These are phyloP conservation scores for Kryphioiulus occultus DNA, from an alignment of 2,888 invertebrate species.

Conservation along the genomic window DNA sequence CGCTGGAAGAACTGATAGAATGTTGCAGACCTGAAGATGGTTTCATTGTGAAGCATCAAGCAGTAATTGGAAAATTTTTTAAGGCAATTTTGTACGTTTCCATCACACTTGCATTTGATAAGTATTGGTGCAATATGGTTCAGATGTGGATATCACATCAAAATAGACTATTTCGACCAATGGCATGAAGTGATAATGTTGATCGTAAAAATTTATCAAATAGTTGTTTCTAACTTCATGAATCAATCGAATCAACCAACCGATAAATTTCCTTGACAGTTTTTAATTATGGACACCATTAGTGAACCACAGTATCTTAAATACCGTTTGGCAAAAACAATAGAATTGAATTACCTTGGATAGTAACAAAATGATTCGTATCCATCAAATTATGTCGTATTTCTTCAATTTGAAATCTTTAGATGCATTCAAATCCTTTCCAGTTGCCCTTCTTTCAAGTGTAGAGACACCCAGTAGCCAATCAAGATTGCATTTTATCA, in stretches of 20 bases:
- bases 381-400: neutral
- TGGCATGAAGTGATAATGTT: too few relatives aligned
- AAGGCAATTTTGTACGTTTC: neutral
- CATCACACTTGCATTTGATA: neutral
- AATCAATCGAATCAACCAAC: neutral
- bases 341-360: neutral
- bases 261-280: neutral
- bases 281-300: neutral
- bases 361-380: neutral
- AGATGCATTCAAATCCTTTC: neutral
- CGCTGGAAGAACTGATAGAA: conserved; percentile 13
- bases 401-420: neutral
- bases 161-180: too few relatives aligned
- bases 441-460: neutral
- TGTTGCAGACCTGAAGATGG: neutral
- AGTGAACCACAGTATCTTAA: neutral
- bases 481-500: neutral
- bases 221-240: neutral
- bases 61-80: conserved; percentile 22
- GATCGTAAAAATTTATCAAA: too few relatives aligned
- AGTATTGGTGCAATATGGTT: neutral
- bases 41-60: conserved; percentile 38
- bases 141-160: too few relatives aligned
- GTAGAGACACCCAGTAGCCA: neutral
- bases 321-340: neutral